Base-by-base conservation (phyloP, 2,113 vertebrate species). In the Ivindomyrus marchei region DNA sequence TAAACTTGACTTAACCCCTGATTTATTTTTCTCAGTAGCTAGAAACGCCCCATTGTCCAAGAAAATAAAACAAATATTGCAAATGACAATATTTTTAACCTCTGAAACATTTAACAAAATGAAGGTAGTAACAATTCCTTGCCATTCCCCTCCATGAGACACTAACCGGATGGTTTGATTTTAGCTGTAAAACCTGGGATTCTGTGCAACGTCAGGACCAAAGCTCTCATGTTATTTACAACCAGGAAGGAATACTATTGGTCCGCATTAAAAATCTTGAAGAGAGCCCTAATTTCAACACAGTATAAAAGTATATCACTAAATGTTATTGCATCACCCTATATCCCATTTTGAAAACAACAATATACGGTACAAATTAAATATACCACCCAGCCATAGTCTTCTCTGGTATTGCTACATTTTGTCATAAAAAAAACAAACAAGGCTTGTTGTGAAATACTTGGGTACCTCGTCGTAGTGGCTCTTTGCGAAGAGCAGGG, bases 401-500 rank as follows among this genome's bases (percentile, higher is more conserved):
- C n/a, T 85, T 47, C 46, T 21, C 46, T 9, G 42, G 42, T 47
- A 47, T 15, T n/a, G 21, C 45, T 46, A n/a, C 83, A 9, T 46
- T 46, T 46, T n/a, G 58, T 27, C 21, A 62, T 62, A 62, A 84
- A 24, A 84, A 13, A 15, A 21, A 47, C 11, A 27, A 19, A 49
- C 2, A 17, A n/a, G 24, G 10, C 83, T 47, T 45, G 46, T 19
- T 50, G 19, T n/a, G 46, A 50, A 50, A 15, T 1, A 31, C 62
- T 39, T 21, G 49, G 46, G 15, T 91, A 99, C 98, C 97, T 99
- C 98, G 85, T 99, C 98, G 24, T 99, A 99, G 94, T 99, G 98
- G 94, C 98, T 99, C 96, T 99, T 99, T 93, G 98, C 98, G 91
- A 99, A 99, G 56, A 99, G 97, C 92, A 99, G 96, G 0, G 98